Percentiles rank a stretch among this genome's conserved stretches.
These are phyloP conservation scores for Calcarius lapponicus DNA, from an alignment of 2,797 vertebrate species.

Conservation along the genomic window DNA sequence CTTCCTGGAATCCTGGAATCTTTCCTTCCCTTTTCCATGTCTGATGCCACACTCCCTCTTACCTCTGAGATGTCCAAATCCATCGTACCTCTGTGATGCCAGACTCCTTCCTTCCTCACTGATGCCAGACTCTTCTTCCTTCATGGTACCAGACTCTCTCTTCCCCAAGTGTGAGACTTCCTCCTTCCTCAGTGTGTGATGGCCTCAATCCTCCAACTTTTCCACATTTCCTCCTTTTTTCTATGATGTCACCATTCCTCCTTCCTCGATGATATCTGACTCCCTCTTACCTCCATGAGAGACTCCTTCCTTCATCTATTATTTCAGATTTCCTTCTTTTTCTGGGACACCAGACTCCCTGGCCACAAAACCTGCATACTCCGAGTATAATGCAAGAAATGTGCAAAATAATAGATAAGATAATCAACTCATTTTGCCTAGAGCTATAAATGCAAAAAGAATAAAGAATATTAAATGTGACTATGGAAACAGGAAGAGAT, in stretches of 20 bases:
- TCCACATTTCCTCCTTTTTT: not conserved
- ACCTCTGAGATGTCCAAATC: not conserved
- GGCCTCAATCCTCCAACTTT: not conserved
- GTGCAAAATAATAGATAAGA: not conserved
- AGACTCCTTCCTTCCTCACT: no score
- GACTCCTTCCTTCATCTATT: not conserved
- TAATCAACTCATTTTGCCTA: conserved; percentile 3
- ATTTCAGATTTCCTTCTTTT: not conserved
- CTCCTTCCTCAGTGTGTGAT: not conserved
- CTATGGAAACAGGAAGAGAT: conserved; percentile 38
- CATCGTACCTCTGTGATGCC: no score
- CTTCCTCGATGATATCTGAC: rapidly evolving
- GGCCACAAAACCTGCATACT: not conserved
- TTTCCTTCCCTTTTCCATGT: not conserved
- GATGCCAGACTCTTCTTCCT: not conserved
- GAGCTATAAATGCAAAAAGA: not conserved
- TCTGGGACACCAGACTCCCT: not conserved
- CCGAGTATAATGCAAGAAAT: not conserved
- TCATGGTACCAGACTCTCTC: not conserved
- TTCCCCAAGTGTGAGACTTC: not conserved
- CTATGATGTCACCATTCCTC: not conserved
- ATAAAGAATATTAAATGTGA: not conserved
- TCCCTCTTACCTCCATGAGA: not conserved
- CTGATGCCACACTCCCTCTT: not conserved
- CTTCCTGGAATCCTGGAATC: no score